Evolutionary conservation across 53 echinoderm and acorn worm genomes (phyloP).

Genomic region (Paracentrotus lividus): DNA sequence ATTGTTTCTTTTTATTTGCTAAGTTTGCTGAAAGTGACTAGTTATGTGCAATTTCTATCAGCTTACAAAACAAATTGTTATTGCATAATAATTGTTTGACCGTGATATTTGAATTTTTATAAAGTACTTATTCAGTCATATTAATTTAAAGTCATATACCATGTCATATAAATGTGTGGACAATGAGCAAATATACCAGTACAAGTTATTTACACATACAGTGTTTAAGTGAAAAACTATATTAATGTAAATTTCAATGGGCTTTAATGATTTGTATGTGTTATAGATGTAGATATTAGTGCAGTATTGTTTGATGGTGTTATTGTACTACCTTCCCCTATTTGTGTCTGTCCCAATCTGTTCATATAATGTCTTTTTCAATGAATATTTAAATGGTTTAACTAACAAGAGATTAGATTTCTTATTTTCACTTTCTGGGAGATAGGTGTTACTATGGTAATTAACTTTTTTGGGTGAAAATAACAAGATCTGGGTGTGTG

Average conservation of each 20-base stretch:
- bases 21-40: neutral
- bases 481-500: neutral
- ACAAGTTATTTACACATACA: too few species aligned
- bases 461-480: neutral
- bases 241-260: too few species aligned
- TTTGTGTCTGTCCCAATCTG: neutral
- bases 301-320: neutral
- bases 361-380: neutral
- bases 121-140: neutral
- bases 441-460: neutral
- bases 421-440: slow-evolving; percentile 6
- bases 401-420: slow-evolving; percentile 24
- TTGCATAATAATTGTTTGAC: too few species aligned
- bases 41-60: neutral
- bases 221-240: too few species aligned
- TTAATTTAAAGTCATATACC: neutral
- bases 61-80: neutral
- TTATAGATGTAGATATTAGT: too few species aligned
- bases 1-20: neutral
- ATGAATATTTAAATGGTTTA: neutral
- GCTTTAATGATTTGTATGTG: too few species aligned
- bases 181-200: too few species aligned
- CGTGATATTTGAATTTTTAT: neutral
- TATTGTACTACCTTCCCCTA: neutral
- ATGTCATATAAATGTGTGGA: too few species aligned